Base-by-base conservation (phyloP, 1,140 invertebrate genomes). In the Lysiphlebus fabarum region DNA sequence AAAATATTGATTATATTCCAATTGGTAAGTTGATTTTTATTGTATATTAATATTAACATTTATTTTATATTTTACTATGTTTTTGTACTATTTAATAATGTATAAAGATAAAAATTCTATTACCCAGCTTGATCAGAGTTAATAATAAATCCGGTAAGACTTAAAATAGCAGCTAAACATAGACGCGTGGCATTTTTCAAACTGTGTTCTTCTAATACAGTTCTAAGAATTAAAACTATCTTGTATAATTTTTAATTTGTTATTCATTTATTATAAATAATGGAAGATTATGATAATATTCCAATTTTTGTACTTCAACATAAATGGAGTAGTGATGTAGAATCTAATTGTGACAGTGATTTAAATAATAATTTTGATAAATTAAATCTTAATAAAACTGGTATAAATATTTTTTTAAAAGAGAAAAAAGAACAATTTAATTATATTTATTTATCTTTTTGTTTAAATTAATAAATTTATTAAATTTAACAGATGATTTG, bases 251-350 rank as follows among this genome's bases (percentile, higher is more conserved):
- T n/a, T n/a, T n/a, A n/a, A n/a, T n/a, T n/a, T n/a, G n/a, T n/a
- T n/a, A n/a, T n/a, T n/a, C n/a, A n/a, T n/a, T 43, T 54, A 8
- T 42, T 45, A 26, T 14, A n/a, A n/a, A n/a, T n/a, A 17, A 78
- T 77, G 72, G 64, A 70, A 62, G 59, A 26, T 26, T 26, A 26
- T 26, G 17, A 26, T 69, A 71, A 78, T 65, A 78, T 78, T 70
- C 77, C 77, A 59, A 63, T 71, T 54, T 75, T 74, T 68, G 68
- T 77, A 59, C 69, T 75, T 50, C 73, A 79, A 58, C 67, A 73
- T 63, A 77, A 77, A 56, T 79, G 76, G 76, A 77, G 70, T 63
- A 77, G 75, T 70, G 74, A 78, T 62, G 54, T 75, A 58, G 71
- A 77, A 48, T 72, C 70, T 40, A 72, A 67, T 61, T 40, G 63